These are phyloP conservation scores for Merops nubicus DNA, from an alignment of 2,113 vertebrate genomes.

Conservation along the genomic window DNA sequence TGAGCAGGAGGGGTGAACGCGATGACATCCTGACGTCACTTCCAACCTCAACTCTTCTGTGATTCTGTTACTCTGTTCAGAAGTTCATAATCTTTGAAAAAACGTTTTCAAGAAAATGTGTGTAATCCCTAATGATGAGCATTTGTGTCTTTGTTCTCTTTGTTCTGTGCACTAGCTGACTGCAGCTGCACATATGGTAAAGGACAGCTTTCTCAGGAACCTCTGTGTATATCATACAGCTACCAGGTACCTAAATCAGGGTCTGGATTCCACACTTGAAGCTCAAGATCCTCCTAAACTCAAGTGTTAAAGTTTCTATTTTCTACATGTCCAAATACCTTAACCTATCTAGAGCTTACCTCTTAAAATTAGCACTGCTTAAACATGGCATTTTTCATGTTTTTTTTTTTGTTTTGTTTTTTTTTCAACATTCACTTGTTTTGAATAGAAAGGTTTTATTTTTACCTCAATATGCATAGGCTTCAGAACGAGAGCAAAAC, in stretches of 20 bases:
- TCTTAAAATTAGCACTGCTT: background rate
- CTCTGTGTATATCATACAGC: background rate
- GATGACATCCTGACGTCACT: background rate
- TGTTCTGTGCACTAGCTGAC: background rate
- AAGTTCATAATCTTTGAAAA: background rate
- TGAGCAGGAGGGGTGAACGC: background rate
- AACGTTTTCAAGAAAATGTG: background rate
- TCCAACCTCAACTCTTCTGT: background rate
- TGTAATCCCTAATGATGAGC: background rate
- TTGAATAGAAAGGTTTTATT: background rate
- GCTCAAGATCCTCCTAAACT: background rate
- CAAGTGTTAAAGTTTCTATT: background rate
- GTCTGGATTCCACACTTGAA: background rate
- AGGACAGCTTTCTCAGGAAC: background rate
- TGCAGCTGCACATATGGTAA: background rate
- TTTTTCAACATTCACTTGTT: background rate
- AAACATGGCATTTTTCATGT: background rate
- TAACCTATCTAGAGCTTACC: background rate
- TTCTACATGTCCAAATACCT: background rate
- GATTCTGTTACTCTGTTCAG: background rate
- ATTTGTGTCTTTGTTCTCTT: background rate
- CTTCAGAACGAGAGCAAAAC: background rate
- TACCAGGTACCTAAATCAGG: background rate
- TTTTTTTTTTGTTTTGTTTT: too few relatives aligned
- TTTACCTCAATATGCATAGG: background rate